phyloP scores from a whole-genome alignment of 1,140 invertebrate species.

The Drosophila guanche region DNA sequence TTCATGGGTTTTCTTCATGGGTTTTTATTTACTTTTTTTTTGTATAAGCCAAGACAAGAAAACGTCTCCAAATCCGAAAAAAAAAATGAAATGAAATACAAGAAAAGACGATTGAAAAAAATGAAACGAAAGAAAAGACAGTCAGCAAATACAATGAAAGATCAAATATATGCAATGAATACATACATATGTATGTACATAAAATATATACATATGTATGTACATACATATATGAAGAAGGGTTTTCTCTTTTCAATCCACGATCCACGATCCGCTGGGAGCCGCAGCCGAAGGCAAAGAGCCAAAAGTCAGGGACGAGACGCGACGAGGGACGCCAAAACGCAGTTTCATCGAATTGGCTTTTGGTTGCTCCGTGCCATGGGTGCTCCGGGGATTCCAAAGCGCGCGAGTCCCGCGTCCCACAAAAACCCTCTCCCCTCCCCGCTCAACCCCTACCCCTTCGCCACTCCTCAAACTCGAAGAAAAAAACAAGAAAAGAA shows the following conservation, averaged over 20 bases:
- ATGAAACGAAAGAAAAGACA: slow-evolving; percentile 21
- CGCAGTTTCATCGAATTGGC: slow-evolving; percentile 63
- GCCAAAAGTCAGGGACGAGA: slow-evolving; percentile 11
- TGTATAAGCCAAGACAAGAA: slow-evolving; percentile 10
- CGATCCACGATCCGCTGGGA: slow-evolving; percentile 18
- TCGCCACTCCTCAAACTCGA: not conserved
- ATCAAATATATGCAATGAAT: slow-evolving; percentile 25
- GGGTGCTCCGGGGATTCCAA: slow-evolving; percentile 22
- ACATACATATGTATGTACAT: not conserved
- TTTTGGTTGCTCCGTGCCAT: slow-evolving; percentile 14
- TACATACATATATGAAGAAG: slow-evolving; percentile 36
- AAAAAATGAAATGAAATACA: slow-evolving; percentile 30
- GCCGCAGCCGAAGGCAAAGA: too few relatives aligned
- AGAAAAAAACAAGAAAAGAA: slow-evolving; percentile 18
- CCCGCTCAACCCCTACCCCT: too few relatives aligned
- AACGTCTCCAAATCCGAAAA: too few relatives aligned
- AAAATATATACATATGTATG: not conserved
- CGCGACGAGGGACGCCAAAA: slow-evolving; percentile 18
- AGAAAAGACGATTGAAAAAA: slow-evolving; percentile 1
- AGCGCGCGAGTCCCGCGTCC: too few relatives aligned
- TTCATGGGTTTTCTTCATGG: slow-evolving; percentile 26
- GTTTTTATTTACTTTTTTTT: slow-evolving; percentile 11
- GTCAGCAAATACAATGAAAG: slow-evolving; percentile 3
- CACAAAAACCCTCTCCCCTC: not conserved
- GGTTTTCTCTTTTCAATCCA: slow-evolving; percentile 69